These are phyloP conservation scores for Clitarchus hookeri DNA, from an alignment of 2,888 invertebrate genomes.

Conservation along the genomic window DNA sequence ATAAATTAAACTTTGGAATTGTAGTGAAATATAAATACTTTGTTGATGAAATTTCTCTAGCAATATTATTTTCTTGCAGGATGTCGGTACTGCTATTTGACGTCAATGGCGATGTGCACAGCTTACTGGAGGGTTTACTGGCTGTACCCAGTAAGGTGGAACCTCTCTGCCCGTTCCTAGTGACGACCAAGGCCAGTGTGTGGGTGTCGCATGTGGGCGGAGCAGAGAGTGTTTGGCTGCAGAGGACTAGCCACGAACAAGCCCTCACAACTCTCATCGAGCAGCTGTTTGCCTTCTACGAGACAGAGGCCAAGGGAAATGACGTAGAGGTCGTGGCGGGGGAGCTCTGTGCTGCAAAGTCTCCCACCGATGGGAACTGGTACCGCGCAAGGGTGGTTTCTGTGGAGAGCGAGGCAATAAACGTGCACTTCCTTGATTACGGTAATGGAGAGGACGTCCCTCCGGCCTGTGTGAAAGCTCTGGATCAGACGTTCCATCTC, in stretches of 20 bases:
- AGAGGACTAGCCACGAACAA: slow-evolving; percentile 59
- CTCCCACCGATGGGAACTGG: slow-evolving; percentile 66
- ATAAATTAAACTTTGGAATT: too few relatives aligned
- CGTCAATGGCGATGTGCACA: slow-evolving; percentile 47
- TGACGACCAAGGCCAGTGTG: slow-evolving; percentile 63
- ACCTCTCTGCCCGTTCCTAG: slow-evolving; percentile 64
- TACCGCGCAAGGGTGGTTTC: slow-evolving; percentile 66
- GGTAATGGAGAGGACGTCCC: slow-evolving; percentile 65
- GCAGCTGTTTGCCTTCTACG: slow-evolving; percentile 65
- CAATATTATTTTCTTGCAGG: slow-evolving; percentile 55
- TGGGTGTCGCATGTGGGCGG: slow-evolving; percentile 64
- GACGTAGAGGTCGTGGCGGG: slow-evolving; percentile 57
- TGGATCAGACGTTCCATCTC: slow-evolving; percentile 50
- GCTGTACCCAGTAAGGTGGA: slow-evolving; percentile 52
- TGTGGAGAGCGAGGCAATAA: slow-evolving; percentile 53
- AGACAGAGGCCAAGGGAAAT: slow-evolving; percentile 46
- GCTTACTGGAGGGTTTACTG: slow-evolving; percentile 51
- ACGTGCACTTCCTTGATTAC: slow-evolving; percentile 66
- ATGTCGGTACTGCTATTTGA: slow-evolving; percentile 70
- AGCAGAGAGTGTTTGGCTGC: slow-evolving; percentile 66
- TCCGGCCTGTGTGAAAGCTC: slow-evolving; percentile 34
- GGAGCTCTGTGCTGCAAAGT: slow-evolving; percentile 65
- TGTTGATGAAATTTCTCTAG: slow-evolving; percentile 3
- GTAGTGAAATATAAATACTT: too few relatives aligned
- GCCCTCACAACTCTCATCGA: slow-evolving; percentile 56